A percentile compares a stretch with the other conserved stretches of the same genome.
These are phyloP conservation scores for Coregonus clupeaformis DNA, from an alignment of 2,113 vertebrate species.

Conservation along the genomic window DNA sequence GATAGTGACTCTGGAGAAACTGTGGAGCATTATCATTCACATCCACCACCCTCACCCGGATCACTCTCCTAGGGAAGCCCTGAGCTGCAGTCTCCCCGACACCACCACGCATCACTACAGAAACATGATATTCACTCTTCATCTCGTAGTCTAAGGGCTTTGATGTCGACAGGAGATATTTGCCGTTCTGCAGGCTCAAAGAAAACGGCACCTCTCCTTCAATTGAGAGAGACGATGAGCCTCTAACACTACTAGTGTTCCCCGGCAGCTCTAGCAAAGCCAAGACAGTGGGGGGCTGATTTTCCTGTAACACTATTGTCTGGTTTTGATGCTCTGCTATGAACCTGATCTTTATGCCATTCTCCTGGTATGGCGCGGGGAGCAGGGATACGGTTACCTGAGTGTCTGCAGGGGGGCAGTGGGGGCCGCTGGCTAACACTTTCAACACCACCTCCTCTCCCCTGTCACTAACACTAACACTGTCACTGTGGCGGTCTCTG, in stretches of 20 bases:
- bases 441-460: conserved; percentile 65
- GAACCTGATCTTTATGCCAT: conserved; percentile 70
- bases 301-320: conserved; percentile 71
- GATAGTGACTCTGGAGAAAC: conserved; percentile 59
- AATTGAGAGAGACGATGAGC: conserved; percentile 60
- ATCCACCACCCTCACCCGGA: conserved; percentile 67
- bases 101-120: conserved; percentile 47
- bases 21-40: conserved; percentile 73
- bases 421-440: conserved; percentile 64
- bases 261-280: conserved; percentile 70
- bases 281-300: conserved; percentile 69
- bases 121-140: conserved; percentile 63
- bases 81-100: conserved; percentile 17
- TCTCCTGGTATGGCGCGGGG: conserved; percentile 51
- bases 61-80: conserved; percentile 40
- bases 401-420: conserved; percentile 66
- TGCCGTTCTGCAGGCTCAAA: conserved; percentile 68
- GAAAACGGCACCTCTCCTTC: conserved; percentile 67
- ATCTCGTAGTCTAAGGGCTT: conserved; percentile 73
- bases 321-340: conserved; percentile 70
- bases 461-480: conserved; percentile 43
- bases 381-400: conserved; percentile 68
- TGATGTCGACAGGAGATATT: conserved; percentile 77
- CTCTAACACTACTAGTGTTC: conserved; percentile 49
- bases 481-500: conserved; percentile 56